A percentile compares a stretch with the other conserved stretches of the same genome.
Conservation (phyloP, 2,888 invertebrate genomes). For the Zhengitettix transpicula region DNA sequence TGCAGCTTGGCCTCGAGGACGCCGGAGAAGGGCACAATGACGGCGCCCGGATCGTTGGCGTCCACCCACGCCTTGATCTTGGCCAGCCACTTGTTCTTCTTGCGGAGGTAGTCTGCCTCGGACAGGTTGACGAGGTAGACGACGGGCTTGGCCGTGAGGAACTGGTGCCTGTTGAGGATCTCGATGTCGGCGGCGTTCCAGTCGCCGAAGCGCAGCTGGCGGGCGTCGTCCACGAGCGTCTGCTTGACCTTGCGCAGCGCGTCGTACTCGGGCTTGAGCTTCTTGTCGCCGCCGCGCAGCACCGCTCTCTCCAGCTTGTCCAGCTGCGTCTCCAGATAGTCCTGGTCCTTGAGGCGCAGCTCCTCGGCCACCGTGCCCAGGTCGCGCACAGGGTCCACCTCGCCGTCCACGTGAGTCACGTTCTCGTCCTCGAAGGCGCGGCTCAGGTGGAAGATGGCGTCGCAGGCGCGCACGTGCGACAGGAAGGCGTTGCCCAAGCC, state of each 20-base stretch:
- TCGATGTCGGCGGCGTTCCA: conserved; percentile 93
- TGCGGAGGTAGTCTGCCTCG: conserved; percentile 94
- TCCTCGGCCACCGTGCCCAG: conserved; percentile 94
- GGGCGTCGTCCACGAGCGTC: conserved; percentile 72
- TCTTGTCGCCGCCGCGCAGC: conserved; percentile 78
- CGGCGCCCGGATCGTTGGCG: conserved; percentile 84
- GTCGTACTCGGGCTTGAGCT: conserved; percentile 90
- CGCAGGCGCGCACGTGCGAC: conserved; percentile 96
- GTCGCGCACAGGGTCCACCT: conserved; percentile 93
- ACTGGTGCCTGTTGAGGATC: conserved; percentile 86
- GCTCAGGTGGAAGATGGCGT: conserved; percentile 92
- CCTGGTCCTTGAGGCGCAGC: conserved; percentile 84
- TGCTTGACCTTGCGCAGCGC: conserved; percentile 68
- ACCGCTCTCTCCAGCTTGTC: conserved; percentile 77
- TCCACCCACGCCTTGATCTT: conserved; percentile 99
- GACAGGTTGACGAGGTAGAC: conserved; percentile 94
- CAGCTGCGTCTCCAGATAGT: conserved; percentile 61
- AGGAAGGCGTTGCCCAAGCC: conserved; percentile 97
- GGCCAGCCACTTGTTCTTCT: conserved; percentile 94
- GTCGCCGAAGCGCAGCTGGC: conserved; percentile 80
- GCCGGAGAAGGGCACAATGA: conserved; percentile 92
- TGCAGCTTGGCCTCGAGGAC: conserved; percentile 69
- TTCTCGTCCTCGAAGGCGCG: conserved; percentile 98
- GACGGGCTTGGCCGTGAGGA: conserved; percentile 93
- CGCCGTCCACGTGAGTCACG: conserved; percentile 96